Evolutionary conservation across 1,140 invertebrate species (phyloP), one percentile per base, ranked within the genome.

Genomic region (Rhagoletis zephyria): DNA sequence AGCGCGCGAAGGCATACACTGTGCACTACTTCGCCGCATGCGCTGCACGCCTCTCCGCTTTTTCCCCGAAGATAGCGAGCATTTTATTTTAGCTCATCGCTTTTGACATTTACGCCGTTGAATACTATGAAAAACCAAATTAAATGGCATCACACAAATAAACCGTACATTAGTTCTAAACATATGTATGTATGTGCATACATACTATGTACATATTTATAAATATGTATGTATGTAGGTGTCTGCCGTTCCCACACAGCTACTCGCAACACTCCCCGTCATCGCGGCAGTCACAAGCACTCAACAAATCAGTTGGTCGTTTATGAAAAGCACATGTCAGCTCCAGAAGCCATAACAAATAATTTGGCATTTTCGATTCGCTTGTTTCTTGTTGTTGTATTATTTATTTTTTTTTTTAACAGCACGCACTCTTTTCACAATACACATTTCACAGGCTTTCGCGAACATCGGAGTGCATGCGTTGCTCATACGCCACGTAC

Each of bases 261-360:
- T 63, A n/a, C 61, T 63, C 61, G 16, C 30, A 12, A 40, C 64
- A 42, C 64, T 40, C 19, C 30, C 30, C 19, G 10, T n/a, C 64
- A 67, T 19, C 67, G 67, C 45, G 67, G 14, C 67, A 10, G 40
- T 42, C 10, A 74, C 10, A 74, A 74, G 42, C 67, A 74, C 67
- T 74, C 67, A 7, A 40, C 30, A 67, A 67, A 67, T 67, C 40
- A 40, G 19, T 67, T 67, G 64, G 5, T 74, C 16, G 67, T 74
- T 74, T 14, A 67, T 67, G 64, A 67, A 67, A 67, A 40, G 40
- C 64, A 67, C 42, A 74, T 74, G 67, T 74, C 67, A 74, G 67
- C 67, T 16, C 45, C 67, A 74, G 67, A 42, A 74, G 45, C 67
- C 67, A 74, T 74, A 74, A 48, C 67, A 74, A 74, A 74, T 74